phyloP scores from a whole-genome alignment of 1,140 invertebrate genomes.

The Zelostemma sp. region DNA sequence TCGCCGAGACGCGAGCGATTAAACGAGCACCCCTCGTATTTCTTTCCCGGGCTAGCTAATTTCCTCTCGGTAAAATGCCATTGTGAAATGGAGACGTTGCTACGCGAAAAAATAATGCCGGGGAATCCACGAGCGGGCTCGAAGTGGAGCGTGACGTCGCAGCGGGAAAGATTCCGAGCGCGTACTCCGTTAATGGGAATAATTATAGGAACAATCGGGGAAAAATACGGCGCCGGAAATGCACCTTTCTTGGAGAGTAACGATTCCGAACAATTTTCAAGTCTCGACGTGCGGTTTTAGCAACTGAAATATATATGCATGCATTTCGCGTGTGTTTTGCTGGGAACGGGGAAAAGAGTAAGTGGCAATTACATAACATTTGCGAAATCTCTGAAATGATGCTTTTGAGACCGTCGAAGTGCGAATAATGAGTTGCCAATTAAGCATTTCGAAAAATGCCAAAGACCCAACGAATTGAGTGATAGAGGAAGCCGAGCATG shows the following conservation, averaged over 20 bases:
- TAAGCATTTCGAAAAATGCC: constrained; percentile 36
- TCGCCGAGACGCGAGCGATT: constrained; percentile 36
- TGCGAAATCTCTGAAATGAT: constrained; percentile 16
- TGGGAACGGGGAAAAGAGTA: constrained; percentile 25
- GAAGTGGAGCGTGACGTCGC: constrained; percentile 35
- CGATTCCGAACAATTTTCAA: constrained; percentile 8
- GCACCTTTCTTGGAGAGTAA: not conserved
- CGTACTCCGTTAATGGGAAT: constrained; percentile 34
- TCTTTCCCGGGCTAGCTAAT: constrained; percentile 35
- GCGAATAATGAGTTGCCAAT: constrained; percentile 43
- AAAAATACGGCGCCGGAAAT: constrained; percentile 10
- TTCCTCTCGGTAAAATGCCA: constrained; percentile 13
- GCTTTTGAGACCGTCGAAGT: constrained; percentile 29
- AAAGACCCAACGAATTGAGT: too few relatives aligned
- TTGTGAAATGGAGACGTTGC: constrained; percentile 15
- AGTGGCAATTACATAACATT: constrained; percentile 32
- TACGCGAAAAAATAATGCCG: constrained; percentile 28
- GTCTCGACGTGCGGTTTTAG: too few relatives aligned
- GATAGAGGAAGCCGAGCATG: too few relatives aligned
- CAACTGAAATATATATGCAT: too few relatives aligned
- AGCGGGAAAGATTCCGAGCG: constrained; percentile 28
- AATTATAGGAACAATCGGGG: constrained; percentile 35
- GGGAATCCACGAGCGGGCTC: constrained; percentile 26
- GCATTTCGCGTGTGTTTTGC: too few relatives aligned
- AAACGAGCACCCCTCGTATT: constrained; percentile 38